Percentiles rank a stretch among this genome's conserved stretches.
These are phyloP conservation scores for Ictalurus punctatus DNA, from an alignment of 2,113 vertebrate species.

Conservation along the genomic window DNA sequence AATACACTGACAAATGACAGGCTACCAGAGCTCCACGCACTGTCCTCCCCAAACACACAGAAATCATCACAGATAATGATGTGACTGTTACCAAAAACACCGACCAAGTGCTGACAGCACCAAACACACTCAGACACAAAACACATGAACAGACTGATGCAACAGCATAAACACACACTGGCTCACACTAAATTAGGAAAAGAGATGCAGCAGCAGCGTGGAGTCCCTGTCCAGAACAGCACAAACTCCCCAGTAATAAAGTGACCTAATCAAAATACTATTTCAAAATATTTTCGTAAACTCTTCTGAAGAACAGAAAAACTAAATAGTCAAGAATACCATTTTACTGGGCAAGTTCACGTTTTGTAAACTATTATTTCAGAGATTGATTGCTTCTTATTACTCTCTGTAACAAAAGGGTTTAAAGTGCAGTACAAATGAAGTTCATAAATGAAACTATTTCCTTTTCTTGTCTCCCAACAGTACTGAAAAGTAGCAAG, in stretches of 20 bases:
- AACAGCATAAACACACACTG: slow-evolving; percentile 33
- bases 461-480: neutral
- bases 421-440: neutral
- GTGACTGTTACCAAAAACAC: slow-evolving; percentile 37
- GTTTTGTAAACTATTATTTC: slow-evolving; percentile 17
- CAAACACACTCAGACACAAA: slow-evolving; percentile 34
- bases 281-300: slow-evolving; percentile 36
- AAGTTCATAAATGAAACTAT: neutral
- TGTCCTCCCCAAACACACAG: slow-evolving; percentile 14
- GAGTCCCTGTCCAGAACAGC: neutral
- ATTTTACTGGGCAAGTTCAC: neutral
- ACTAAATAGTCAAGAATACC: neutral
- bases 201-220: slow-evolving; percentile 1
- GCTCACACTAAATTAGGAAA: slow-evolving; percentile 39
- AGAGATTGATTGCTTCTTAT: neutral
- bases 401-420: neutral
- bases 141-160: slow-evolving; percentile 32
- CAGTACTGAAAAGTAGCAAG: neutral
- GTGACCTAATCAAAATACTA: slow-evolving; percentile 27
- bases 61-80: slow-evolving; percentile 19
- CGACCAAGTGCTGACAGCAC: neutral
- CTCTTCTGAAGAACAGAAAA: neutral
- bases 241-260: neutral
- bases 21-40: neutral
- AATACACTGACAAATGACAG: neutral